Conservation (phyloP, 2,797 vertebrate genomes). For the Sebastes iracundus region DNA sequence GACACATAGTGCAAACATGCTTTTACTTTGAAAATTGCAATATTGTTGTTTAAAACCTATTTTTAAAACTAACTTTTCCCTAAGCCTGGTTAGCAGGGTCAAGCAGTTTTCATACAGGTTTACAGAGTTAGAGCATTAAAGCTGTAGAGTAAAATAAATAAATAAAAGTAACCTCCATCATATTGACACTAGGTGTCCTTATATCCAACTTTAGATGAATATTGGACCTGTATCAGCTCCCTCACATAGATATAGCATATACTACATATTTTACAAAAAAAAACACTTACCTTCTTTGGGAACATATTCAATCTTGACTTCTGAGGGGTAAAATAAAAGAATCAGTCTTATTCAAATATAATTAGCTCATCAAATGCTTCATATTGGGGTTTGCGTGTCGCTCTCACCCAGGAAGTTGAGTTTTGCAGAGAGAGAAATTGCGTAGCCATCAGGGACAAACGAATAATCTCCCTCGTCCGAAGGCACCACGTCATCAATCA, state of each 20-base stretch:
- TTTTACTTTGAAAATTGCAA: background rate
- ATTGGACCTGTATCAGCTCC: background rate
- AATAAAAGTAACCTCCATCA: background rate
- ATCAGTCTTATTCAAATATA: background rate
- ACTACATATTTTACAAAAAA: background rate
- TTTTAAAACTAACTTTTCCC: background rate
- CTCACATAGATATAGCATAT: background rate
- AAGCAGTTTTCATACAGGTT: background rate
- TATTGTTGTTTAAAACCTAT: background rate
- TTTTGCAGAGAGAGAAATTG: slow-evolving; percentile 90
- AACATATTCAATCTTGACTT: slow-evolving; percentile 92
- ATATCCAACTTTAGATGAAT: background rate
- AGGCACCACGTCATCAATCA: slow-evolving; percentile 86
- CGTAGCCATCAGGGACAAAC: slow-evolving; percentile 90
- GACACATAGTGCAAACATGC: background rate
- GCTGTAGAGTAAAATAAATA: background rate
- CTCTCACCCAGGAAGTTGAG: slow-evolving; percentile 91
- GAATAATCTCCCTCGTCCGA: slow-evolving; percentile 91
- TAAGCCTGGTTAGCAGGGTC: background rate
- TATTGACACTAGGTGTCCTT: background rate
- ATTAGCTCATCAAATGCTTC: background rate
- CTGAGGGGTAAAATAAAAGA: slow-evolving; percentile 62
- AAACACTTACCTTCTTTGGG: slow-evolving; percentile 81
- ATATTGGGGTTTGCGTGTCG: background rate
- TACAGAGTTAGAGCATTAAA: background rate